Base-by-base conservation (phyloP, 2,888 invertebrate genomes). In the Hirtodrosophila alboralis region DNA sequence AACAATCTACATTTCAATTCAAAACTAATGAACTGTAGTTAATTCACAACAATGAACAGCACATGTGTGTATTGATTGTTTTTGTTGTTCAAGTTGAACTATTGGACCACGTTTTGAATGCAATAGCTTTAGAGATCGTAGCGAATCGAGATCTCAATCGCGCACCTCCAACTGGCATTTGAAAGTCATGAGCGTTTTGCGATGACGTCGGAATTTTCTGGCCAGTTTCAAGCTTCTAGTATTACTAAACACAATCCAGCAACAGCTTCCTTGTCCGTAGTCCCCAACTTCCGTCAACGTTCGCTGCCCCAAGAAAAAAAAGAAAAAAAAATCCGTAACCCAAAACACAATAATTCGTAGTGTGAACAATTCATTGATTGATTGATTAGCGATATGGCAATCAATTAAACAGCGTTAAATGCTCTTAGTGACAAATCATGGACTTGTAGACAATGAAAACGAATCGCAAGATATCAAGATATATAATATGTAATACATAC, bases 1-100 rank as follows among this genome's bases (percentile, higher is more conserved):
- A 84, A 86, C 86, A 85, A 86, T 86, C 86, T 75, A 83, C 85
- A 84, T 70, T 84, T 83, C 81, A 86, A 85, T 86, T 86, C 66
- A 75, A 78, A 83, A 75, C 85, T 84, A 83, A 86, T 83, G 76
- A 83, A 83, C 79, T 86, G 85, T 86, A 75, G 72, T 75, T 72
- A 86, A 86, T 86, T 86, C 72, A 64, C 52, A 84, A 86, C 86
- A 81, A 81, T 58, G 57, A 57, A 31, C 52, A 80, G 45, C 53
- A 77, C 65, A 79, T 68, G 62, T 79, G 72, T 72, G 31, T 74
- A 23, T 30, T 62, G 64, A 75, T 84, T 75, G 69, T 72, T 74
- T 34, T 74, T 54, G 23, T 53, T 47, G 13, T 26, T 27, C 30
- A 47, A 51, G 54, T 61, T 54, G 21, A 56, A 68, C 53, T 40